Evolutionary conservation across 2,113 vertebrate genomes (phyloP).

Genomic region (Megaptera novaeangliae): DNA sequence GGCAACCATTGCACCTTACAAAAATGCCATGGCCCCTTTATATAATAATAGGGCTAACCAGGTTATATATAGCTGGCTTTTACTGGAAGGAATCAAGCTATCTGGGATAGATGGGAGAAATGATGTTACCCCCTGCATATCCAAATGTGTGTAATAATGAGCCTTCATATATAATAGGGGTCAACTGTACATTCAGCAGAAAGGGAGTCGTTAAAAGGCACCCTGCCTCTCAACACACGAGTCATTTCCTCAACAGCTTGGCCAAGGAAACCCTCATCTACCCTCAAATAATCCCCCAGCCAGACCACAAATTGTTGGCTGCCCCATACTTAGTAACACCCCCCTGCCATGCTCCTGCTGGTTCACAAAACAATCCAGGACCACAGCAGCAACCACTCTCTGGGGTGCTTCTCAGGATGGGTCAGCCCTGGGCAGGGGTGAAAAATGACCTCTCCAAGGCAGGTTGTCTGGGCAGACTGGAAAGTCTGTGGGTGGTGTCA

Average conservation of each 20-base stretch:
- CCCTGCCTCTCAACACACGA: constrained; percentile 51
- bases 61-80: constrained; percentile 3
- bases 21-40: background rate
- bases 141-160: constrained; percentile 45
- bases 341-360: constrained; percentile 34
- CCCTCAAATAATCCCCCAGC: constrained; percentile 60
- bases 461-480: background rate
- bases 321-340: constrained; percentile 54
- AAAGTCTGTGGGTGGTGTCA: background rate
- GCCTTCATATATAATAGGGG: constrained; percentile 34
- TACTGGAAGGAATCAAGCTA: constrained; percentile 11
- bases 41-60: background rate
- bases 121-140: constrained; percentile 3
- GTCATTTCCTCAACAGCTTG: constrained; percentile 54
- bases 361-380: constrained; percentile 48
- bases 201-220: constrained; percentile 65
- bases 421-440: background rate
- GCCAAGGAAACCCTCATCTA: constrained; percentile 63
- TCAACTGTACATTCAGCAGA: constrained; percentile 26
- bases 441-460: constrained; percentile 23
- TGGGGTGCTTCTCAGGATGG: background rate
- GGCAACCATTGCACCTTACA: background rate
- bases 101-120: constrained; percentile 5
- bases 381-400: constrained; percentile 7
- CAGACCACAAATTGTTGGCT: constrained; percentile 69